Evolutionary conservation across 2,888 invertebrate genomes (phyloP).

Genomic region (Eupeodes latifasciatus): DNA sequence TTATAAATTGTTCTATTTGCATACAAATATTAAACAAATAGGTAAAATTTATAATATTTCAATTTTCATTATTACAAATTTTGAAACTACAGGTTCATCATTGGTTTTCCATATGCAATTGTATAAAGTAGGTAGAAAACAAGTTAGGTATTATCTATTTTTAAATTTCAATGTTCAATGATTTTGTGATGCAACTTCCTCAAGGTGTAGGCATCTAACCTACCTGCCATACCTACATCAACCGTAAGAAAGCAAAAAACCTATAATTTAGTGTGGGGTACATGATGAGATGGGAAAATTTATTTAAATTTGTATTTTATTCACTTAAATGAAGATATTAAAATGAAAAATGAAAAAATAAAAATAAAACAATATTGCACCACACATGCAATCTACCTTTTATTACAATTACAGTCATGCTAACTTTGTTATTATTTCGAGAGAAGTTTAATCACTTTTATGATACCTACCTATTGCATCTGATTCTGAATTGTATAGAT

Average conservation of each 20-base stretch:
- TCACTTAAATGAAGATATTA: neutral
- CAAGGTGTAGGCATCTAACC: neutral
- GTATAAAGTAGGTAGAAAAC: neutral
- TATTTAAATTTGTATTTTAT: neutral
- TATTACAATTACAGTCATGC: neutral
- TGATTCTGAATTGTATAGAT: neutral
- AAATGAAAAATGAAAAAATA: neutral
- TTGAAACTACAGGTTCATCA: too few relatives aligned
- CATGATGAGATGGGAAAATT: neutral
- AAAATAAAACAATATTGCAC: neutral
- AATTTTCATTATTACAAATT: too few relatives aligned
- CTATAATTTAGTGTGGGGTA: neutral
- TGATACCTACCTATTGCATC: neutral
- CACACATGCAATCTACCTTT: neutral
- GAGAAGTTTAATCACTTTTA: neutral
- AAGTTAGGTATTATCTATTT: neutral
- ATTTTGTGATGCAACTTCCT: slow-evolving; percentile 53
- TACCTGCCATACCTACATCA: neutral
- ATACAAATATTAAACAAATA: too few relatives aligned
- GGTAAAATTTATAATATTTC: too few relatives aligned
- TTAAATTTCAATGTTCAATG: slow-evolving; percentile 41
- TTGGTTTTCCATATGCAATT: neutral
- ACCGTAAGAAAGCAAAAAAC: neutral
- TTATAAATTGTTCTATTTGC: slow-evolving; percentile 43
- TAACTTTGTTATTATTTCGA: neutral